Percentiles rank a stretch among this genome's conserved stretches.
phyloP scores from a whole-genome alignment of 2,888 invertebrate species.

The Anthophora plumipes region DNA sequence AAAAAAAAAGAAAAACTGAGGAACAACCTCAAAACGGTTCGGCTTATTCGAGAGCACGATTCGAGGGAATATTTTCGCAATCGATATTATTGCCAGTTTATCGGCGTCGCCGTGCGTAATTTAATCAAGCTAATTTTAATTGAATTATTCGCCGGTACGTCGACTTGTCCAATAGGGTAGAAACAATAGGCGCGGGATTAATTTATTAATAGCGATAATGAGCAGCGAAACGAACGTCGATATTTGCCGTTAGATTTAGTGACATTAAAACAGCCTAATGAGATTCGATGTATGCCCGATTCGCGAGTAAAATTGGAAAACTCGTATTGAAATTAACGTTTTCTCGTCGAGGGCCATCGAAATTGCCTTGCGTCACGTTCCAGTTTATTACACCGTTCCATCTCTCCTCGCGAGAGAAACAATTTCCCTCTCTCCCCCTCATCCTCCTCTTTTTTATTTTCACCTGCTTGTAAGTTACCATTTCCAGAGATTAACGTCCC shows the following conservation, averaged over 20 bases:
- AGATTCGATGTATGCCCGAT: conserved; percentile 33
- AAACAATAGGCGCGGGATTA: conserved; percentile 27
- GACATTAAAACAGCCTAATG: conserved; percentile 34
- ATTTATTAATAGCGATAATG: conserved; percentile 41
- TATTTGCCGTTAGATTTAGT: conserved; percentile 39
- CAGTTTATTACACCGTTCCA: conserved; percentile 7
- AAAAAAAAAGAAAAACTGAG: too few relatives aligned
- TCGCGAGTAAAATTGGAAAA: conserved; percentile 38
- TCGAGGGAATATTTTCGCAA: background rate
- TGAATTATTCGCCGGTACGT: conserved; percentile 16
- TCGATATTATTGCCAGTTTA: background rate
- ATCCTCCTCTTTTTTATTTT: too few relatives aligned
- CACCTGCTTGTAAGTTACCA: conserved; percentile 14
- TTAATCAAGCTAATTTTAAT: conserved; percentile 14
- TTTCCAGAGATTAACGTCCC: conserved; percentile 23
- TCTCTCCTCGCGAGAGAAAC: background rate
- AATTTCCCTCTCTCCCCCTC: background rate
- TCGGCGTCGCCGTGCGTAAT: background rate
- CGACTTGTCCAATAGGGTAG: background rate
- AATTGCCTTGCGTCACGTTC: conserved; percentile 1
- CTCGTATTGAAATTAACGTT: conserved; percentile 27
- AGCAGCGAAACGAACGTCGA: background rate
- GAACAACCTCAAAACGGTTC: too few relatives aligned
- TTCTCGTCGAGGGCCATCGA: conserved; percentile 29
- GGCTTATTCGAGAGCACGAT: background rate